Percentiles rank a stretch among this genome's conserved stretches.
Conservation (phyloP, 2,888 invertebrate species). For the Bimastos eiseni region DNA sequence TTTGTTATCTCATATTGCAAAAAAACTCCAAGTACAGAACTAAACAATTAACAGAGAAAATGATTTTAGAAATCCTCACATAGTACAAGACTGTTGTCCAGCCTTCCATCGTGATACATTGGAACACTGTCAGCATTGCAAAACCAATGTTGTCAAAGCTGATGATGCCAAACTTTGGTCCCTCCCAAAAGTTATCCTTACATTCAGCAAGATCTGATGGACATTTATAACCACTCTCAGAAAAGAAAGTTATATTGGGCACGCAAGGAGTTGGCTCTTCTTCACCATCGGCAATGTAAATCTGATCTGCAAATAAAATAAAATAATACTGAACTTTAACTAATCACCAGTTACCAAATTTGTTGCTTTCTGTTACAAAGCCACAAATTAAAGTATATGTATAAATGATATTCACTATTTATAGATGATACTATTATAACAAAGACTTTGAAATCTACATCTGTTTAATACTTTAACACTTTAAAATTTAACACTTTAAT, state of each 20-base stretch:
- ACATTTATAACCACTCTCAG: constrained; percentile 54
- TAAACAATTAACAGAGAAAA: background rate
- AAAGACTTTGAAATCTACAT: too few species aligned
- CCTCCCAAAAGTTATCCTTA: constrained; percentile 54
- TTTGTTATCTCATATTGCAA: too few species aligned
- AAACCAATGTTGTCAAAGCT: constrained; percentile 99
- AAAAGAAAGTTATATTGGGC: background rate
- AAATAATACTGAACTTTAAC: background rate
- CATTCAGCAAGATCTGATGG: constrained; percentile 56
- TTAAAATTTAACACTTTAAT: too few species aligned
- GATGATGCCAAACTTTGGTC: constrained; percentile 88
- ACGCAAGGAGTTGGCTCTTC: constrained; percentile 33
- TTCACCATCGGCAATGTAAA: constrained; percentile 14
- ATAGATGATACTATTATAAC: too few species aligned
- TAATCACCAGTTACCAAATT: background rate
- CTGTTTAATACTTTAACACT: too few species aligned
- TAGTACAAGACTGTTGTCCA: constrained; percentile 99
- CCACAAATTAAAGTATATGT: background rate
- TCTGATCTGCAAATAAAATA: background rate
- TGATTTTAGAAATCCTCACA: constrained; percentile 70
- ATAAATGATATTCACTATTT: too few species aligned
- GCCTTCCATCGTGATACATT: constrained; percentile 99
- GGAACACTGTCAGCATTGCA: constrained; percentile 99
- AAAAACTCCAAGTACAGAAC: background rate
- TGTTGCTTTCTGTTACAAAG: background rate